These are phyloP conservation scores for Antigone vipio DNA, from an alignment of 2,113 vertebrate species.

Conservation along the genomic window DNA sequence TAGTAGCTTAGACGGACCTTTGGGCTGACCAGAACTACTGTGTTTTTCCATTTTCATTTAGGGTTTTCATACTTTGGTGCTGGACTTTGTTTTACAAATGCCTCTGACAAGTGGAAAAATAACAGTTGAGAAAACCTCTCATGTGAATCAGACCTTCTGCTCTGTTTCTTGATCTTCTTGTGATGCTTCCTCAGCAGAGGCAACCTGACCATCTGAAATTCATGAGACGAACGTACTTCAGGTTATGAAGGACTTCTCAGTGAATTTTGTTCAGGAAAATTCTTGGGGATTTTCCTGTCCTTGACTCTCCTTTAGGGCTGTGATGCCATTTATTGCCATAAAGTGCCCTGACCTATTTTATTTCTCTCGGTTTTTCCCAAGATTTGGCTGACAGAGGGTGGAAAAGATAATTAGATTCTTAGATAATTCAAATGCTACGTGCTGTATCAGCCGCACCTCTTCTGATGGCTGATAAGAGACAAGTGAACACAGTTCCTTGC, in stretches of 20 bases:
- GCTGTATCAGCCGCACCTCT: background rate
- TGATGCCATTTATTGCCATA: background rate
- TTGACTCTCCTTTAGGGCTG: background rate
- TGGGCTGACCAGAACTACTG: background rate
- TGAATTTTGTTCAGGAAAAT: background rate
- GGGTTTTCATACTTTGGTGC: background rate
- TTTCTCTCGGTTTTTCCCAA: background rate
- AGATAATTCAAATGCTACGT: constrained; percentile 20
- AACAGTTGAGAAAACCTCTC: background rate
- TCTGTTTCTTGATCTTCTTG: background rate
- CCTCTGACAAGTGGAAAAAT: background rate
- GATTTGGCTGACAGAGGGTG: background rate
- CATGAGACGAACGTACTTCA: background rate
- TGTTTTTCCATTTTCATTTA: background rate
- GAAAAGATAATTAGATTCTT: constrained; percentile 22
- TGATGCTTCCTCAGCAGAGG: background rate
- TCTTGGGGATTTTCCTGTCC: constrained; percentile 22
- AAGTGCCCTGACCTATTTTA: constrained; percentile 3
- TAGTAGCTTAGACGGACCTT: background rate
- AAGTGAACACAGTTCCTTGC: background rate
- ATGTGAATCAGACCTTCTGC: background rate
- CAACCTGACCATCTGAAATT: background rate
- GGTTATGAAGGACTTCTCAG: background rate
- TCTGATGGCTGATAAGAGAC: constrained; percentile 10
- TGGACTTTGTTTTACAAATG: background rate